Conservation (phyloP, 2,888 invertebrate species). For the Agonopterix arenella region DNA sequence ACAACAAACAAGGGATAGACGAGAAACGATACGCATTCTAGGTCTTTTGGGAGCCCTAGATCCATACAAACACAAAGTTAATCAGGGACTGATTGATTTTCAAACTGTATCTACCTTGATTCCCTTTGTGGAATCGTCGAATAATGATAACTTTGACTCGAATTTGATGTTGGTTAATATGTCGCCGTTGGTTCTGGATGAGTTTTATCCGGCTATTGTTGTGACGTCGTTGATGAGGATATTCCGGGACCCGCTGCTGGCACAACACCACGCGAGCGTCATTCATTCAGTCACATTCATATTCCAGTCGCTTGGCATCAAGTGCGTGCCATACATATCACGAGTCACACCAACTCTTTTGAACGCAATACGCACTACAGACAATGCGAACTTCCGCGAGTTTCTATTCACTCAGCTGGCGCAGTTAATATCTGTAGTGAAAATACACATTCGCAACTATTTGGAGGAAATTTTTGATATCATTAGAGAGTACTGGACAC, state of each 20-base stretch:
- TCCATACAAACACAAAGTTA: constrained; percentile 98
- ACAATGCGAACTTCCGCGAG: constrained; percentile 86
- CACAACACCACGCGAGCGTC: constrained; percentile 95
- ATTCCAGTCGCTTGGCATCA: constrained; percentile 95
- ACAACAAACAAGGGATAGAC: constrained; percentile 88
- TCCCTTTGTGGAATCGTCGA: constrained; percentile 82
- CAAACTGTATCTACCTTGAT: constrained; percentile 89
- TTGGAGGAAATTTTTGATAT: constrained; percentile 95
- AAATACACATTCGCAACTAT: constrained; percentile 96
- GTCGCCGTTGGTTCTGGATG: constrained; percentile 91
- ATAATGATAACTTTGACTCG: constrained; percentile 73
- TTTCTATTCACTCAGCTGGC: constrained; percentile 97
- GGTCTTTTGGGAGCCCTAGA: constrained; percentile 97
- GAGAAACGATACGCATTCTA: constrained; percentile 95
- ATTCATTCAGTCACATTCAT: constrained; percentile 98
- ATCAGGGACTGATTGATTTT: constrained; percentile 93
- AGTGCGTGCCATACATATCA: constrained; percentile 94
- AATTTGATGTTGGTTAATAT: constrained; percentile 96
- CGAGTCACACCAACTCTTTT: constrained; percentile 93
- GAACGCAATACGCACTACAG: constrained; percentile 92
- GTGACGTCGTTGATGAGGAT: constrained; percentile 97
- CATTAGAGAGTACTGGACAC: constrained; percentile 95
- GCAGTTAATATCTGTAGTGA: constrained; percentile 94
- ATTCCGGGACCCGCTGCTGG: constrained; percentile 91
- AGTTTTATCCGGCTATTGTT: constrained; percentile 98